Evolutionary conservation across 2,888 invertebrate genomes (phyloP), one percentile per base, ranked within the genome.

Genomic region (Dione juno): DNA sequence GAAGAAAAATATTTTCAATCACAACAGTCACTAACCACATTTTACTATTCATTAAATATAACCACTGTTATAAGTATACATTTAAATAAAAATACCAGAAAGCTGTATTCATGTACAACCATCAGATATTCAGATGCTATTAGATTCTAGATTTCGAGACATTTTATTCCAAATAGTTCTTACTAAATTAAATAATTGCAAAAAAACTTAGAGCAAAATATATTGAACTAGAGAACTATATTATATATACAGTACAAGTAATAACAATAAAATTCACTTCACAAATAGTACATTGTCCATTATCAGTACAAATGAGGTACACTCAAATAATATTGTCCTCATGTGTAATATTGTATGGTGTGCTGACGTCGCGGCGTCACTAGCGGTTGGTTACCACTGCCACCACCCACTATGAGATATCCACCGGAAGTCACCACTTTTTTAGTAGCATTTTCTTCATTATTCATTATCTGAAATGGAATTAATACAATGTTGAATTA

Each of bases 371-470:
- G 71, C 1, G 84, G 77, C 16, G 84, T 77, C 3, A 84, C 80
- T 0, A 74, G 66, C 59, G 85, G 72, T 14, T 84, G 54, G 77
- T 72, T 79, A 0, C 50, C 65, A 75, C 69, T 69, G 7, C 66
- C 75, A 7, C 73, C 76, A 41, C 92, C 92, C 40, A 92, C 90
- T 48, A 92, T 91, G 71, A 92, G 82, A 78, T 90, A 92, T 1
- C 92, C 92, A 61, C 92, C 92, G 0, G 92, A 87, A 1, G 92
- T 88, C 67, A 90, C 85, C 72, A 91, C 86, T 75, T 91, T 91
- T 80, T 92, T 90, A 0, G 81, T 28, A 37, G 71, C 76, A 11
- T 66, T 75, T 6, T 84, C 85, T 65, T 91, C 90, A 71, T 78
- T 87, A 77, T 73, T 86, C 72, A 87, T 75, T 67, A 88, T 69